A percentile compares a stretch with the other conserved stretches of the same genome.
phyloP scores from a whole-genome alignment of 35 echinoderm and acorn worm species.

The Apostichopus parvimensis region DNA sequence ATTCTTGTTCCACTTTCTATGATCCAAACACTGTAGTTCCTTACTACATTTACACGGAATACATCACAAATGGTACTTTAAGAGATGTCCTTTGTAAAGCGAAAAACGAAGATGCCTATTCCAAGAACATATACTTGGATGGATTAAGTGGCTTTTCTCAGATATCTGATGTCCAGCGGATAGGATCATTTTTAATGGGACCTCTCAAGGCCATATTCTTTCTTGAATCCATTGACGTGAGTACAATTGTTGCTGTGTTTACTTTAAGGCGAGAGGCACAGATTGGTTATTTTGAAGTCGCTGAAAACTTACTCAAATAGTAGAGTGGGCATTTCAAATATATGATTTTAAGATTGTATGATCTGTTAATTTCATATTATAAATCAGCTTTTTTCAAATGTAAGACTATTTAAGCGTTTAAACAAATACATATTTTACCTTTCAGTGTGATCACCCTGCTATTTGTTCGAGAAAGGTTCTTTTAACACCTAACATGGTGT shows the following conservation, averaged over 20 bases:
- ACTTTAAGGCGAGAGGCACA: too few relatives aligned
- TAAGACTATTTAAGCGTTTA: too few relatives aligned
- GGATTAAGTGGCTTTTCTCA: neutral
- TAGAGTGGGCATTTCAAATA: too few relatives aligned
- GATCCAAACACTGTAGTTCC: neutral
- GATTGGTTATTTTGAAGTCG: too few relatives aligned
- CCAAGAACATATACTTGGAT: neutral
- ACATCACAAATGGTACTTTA: neutral
- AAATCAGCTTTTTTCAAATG: too few relatives aligned
- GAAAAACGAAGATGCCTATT: neutral
- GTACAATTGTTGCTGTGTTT: neutral
- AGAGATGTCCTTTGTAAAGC: neutral
- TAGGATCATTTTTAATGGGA: constrained; percentile 1
- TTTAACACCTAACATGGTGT: too few relatives aligned
- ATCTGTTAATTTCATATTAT: too few relatives aligned
- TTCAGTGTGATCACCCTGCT: too few relatives aligned
- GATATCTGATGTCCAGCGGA: neutral
- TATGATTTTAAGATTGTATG: too few relatives aligned
- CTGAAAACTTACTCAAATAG: too few relatives aligned
- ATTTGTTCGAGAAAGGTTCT: too few relatives aligned
- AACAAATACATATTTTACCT: too few relatives aligned
- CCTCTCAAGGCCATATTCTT: constrained; percentile 1
- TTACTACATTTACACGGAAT: neutral
- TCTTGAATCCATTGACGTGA: constrained; percentile 9
- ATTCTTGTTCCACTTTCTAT: neutral